Base-by-base conservation (phyloP, 2,113 vertebrate genomes). In the Erythrocebus patas region DNA sequence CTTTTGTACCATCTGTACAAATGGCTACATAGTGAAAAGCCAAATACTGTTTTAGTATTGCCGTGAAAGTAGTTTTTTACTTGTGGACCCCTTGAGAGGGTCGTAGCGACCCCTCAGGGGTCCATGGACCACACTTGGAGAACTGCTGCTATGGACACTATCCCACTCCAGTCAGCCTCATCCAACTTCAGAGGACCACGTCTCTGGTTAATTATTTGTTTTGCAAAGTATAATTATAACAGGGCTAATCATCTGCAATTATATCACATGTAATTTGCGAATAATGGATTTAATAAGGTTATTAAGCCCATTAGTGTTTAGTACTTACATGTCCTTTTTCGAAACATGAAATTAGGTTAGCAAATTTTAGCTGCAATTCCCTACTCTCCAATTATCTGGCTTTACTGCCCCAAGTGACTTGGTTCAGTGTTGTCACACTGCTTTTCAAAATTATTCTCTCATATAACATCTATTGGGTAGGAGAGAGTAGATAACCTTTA, bases 201-300 rank as follows among this genome's bases (percentile, higher is more conserved):
- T 89, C 61, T 92, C 70, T 55, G 64, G 90, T 64, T 94, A 91
- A 70, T 83, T 57, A 83, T 90, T 95, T 97, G 92, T 85, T 97
- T 93, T 79, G 57, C 35, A 64, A 93, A 93, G 43, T 35, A 43
- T 97, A 93, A 96, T 89, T 89, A 93, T 64, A 93, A 57, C 75
- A 84, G 5, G 14, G n/a, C 79, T 92, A 93, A 96, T 97, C 82
- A 92, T 22, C 17, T 82, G 68, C 87, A 95, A 89, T 93, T 79
- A 76, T 52, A 80, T 92, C 61, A 89, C 73, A 89, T 70, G 30
- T 80, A 92, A 96, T 93, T 98, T 96, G 95, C 96, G 83, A 97
- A 96, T 93, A 96, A 96, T 95, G 75, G 90, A 87, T 93, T 97
- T 97, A 97, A 97, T 96, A 95, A 97, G 95, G 90, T 92, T 96